Evolutionary conservation across 1,140 invertebrate species (phyloP), one percentile per base, ranked within the genome.

Genomic region (Ditylenchus dipsaci): DNA sequence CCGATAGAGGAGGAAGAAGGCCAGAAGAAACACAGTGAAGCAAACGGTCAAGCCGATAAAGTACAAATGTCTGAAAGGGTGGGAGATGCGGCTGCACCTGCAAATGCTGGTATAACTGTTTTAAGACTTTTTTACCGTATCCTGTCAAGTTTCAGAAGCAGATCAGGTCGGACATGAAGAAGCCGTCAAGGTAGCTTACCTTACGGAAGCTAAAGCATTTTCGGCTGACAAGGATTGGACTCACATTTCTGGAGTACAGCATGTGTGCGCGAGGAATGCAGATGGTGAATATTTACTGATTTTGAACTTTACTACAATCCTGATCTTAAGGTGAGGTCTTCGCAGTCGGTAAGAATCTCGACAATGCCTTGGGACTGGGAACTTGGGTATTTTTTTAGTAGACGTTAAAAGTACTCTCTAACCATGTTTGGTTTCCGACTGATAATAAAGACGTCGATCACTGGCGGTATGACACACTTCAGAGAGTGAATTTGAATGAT

Each of bases 341-440:
- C 53, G 75, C 63, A 7, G 78, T 81, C 49, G 79, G 79, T n/a
- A 76, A 76, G 57, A 81, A 81, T 62, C 81, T 26, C 13, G 79
- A 81, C 65, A 81, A 81, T 43, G 75, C 69, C 7, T 68, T 81
- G 17, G 79, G 79, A 27, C 43, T 81, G n/a, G 79, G 78, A 13
- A 81, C 75, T 11, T 81, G 80, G 78, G 72, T 53, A 38, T 5
- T 38, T n/a, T n/a, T 38, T 38, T 65, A 19, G 78, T 71, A 26
- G 63, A 69, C 15, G 79, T 19, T n/a, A 42, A n/a, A 30, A 67
- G 67, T 17, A 27, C 23, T 60, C 21, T 17, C 15, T 19, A 60
- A 60, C 0, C 38, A 19, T 60, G 17, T 17, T 21, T 19, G 1
- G 58, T 17, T 1, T 59, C 13, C 1, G 58, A 29, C 29, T 9